Conservation (phyloP, 2,797 vertebrate species). For the Sebastolobus altivelis region DNA sequence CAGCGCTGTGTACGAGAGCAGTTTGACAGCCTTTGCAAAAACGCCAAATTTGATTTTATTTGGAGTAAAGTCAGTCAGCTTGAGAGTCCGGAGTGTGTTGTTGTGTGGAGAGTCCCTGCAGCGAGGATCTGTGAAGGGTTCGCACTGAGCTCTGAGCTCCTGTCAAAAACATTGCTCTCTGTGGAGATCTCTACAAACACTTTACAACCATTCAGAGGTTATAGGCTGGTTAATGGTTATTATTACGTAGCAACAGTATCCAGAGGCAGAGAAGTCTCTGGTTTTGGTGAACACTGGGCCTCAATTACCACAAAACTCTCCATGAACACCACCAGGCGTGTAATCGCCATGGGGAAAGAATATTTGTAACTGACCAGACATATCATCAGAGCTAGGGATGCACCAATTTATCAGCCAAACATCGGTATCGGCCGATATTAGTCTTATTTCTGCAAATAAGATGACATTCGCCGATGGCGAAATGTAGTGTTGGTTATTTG, state of each 20-base stretch:
- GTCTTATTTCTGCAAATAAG: too few relatives aligned
- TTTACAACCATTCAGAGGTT: background rate
- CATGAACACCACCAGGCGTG: background rate
- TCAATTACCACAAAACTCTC: background rate
- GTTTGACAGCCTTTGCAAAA: conserved; percentile 18
- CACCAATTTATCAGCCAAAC: too few relatives aligned
- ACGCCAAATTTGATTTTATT: conserved; percentile 24
- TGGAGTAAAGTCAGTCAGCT: conserved; percentile 9
- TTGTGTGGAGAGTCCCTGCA: conserved; percentile 12
- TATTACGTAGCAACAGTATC: background rate
- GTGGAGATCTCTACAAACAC: conserved; percentile 18
- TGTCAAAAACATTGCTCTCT: conserved; percentile 26
- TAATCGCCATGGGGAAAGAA: accelerated
- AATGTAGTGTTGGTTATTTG: too few relatives aligned
- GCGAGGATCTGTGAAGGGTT: background rate
- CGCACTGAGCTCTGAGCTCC: background rate
- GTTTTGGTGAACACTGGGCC: background rate
- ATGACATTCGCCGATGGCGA: too few relatives aligned
- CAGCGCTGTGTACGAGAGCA: background rate
- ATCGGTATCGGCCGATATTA: too few relatives aligned
- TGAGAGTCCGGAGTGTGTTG: background rate
- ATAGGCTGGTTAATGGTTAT: background rate
- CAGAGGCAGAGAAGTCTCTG: background rate
- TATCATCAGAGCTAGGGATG: too few relatives aligned
- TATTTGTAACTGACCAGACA: background rate